Evolutionary conservation across 2,797 vertebrate species (phyloP).

Genomic region (Numenius phaeopus): DNA sequence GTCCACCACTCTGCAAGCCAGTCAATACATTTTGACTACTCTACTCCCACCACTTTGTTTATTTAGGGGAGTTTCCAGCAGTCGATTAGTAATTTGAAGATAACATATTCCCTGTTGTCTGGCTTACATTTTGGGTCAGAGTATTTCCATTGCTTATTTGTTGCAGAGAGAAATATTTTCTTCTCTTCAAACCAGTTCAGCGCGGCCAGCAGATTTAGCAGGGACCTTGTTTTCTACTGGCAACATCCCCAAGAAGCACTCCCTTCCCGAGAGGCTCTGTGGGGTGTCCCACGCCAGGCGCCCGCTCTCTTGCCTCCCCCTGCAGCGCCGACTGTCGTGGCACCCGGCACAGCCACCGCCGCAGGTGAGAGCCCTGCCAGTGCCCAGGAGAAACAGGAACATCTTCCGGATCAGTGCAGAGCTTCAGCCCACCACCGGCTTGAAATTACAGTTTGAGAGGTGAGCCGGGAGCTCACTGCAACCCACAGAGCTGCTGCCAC

Average conservation of each 20-base stretch:
- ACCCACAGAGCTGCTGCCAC: neutral
- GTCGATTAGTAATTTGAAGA: neutral
- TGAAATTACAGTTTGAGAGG: neutral
- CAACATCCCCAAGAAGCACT: fast-evolving
- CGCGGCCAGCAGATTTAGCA: neutral
- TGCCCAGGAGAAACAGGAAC: neutral
- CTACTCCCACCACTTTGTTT: neutral
- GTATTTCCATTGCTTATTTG: neutral
- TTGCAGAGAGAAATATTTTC: neutral
- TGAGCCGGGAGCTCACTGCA: neutral
- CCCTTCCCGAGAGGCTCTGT: neutral
- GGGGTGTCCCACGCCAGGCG: fast-evolving
- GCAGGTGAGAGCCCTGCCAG: neutral
- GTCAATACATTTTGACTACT: neutral
- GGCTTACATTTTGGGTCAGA: neutral
- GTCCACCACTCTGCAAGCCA: neutral
- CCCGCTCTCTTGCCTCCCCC: neutral
- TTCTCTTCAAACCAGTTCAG: neutral
- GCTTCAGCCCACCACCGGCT: neutral
- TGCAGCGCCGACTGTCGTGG: neutral
- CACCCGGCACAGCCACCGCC: neutral
- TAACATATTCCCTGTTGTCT: neutral
- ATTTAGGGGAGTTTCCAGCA: neutral
- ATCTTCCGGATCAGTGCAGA: neutral
- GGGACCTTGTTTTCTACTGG: neutral